phyloP scores from a whole-genome alignment of 2,113 vertebrate species.

The Pontoporia blainvillei region DNA sequence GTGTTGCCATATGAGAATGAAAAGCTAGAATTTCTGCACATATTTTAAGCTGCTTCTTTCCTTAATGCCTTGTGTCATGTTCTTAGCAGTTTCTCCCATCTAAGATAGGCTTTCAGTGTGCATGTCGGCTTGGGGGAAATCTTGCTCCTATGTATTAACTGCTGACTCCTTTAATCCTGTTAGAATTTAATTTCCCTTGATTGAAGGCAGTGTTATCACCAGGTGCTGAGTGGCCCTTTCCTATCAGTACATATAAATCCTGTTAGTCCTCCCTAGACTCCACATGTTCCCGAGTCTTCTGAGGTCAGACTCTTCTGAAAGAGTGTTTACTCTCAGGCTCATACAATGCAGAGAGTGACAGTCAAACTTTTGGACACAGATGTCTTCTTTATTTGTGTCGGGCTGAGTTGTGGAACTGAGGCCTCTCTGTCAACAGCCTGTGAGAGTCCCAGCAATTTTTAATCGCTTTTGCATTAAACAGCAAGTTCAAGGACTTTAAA shows the following conservation, averaged over 20 bases:
- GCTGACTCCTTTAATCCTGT: slow-evolving; percentile 70
- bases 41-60: slow-evolving; percentile 57
- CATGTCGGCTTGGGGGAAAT: slow-evolving; percentile 31
- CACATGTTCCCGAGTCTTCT: slow-evolving; percentile 22
- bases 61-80: slow-evolving; percentile 57
- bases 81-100: slow-evolving; percentile 28
- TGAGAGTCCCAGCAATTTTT: background rate
- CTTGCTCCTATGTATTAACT: slow-evolving; percentile 55
- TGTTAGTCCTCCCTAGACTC: slow-evolving; percentile 56
- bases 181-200: slow-evolving; percentile 72
- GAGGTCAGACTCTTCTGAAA: slow-evolving; percentile 1
- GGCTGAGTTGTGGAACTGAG: background rate
- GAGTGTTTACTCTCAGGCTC: slow-evolving; percentile 5
- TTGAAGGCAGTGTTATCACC: slow-evolving; percentile 62
- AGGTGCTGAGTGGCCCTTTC: slow-evolving; percentile 62
- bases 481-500: slow-evolving; percentile 24
- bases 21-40: slow-evolving; percentile 47
- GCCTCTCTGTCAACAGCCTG: background rate
- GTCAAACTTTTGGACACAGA: slow-evolving; percentile 11
- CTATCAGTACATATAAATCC: slow-evolving; percentile 60
- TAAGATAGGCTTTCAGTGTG: slow-evolving; percentile 48
- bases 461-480: slow-evolving; percentile 55
- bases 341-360: background rate
- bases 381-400: background rate
- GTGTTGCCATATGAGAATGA: slow-evolving; percentile 33